Base-by-base conservation (phyloP, 2,797 vertebrate genomes). In the Adrianichthys oophorus region DNA sequence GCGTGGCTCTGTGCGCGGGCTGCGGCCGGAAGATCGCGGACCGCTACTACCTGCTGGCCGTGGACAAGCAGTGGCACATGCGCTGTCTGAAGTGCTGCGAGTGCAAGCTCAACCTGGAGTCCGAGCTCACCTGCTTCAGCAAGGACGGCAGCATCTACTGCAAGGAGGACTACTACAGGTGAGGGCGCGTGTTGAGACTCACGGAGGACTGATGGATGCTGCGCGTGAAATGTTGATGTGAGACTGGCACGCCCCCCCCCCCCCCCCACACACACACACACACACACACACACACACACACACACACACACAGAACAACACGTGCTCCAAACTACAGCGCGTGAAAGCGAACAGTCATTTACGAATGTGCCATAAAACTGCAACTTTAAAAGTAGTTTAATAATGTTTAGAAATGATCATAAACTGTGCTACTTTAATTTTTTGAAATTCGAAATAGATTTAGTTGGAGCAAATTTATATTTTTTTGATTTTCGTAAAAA, bases 21-120 rank as follows among this genome's bases (percentile, higher is more conserved):
- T 99, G 97, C 84, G 95, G 96, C 71, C 91, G 96, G 44, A 95
- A 95, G 87, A 99, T 99, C 69, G 94, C 96, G 0, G 97, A 99
- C 90, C 95, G 97, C 7, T 99, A 98, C 88, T 99, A 98, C 89
- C 93, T 99, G 85, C 95, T 99, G 87, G 97, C 97, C 13, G 97
- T 99, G 90, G 97, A 98, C 86, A 98, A 98, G 15, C 96, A 98
- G 92, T 99, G 96, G 97, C 97, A 99, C 91, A 99, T 98, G 96
- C 95, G 96, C 75, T 99, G 97, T 86, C 92, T 99, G 47, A 97
- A 96, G 85, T 99, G 97, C 89, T 98, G 97, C 49, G 97, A 99
- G 73, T 99, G 97, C 67, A 98, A 98, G 83, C 95, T 98, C 67
- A 95, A 97, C 90, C 92, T 98, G 93, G 97, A 99, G 87, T 98